These are phyloP conservation scores for Paratrypauchen microcephalus DNA, from an alignment of 2,797 vertebrate species.

Conservation along the genomic window DNA sequence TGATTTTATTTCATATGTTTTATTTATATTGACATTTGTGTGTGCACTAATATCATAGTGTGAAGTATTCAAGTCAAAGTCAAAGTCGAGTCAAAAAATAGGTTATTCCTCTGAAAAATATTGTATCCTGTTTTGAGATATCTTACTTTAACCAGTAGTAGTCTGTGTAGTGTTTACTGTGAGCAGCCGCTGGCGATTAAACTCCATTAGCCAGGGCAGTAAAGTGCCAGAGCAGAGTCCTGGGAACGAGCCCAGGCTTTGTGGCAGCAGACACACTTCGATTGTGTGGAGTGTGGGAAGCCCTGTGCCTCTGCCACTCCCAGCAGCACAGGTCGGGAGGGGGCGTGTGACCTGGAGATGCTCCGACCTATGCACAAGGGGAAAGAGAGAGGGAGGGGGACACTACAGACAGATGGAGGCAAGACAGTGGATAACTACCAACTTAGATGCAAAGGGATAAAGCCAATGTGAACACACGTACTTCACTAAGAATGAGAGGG, in stretches of 20 bases:
- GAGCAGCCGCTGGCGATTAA: constrained; percentile 5
- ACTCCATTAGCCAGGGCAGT: background rate
- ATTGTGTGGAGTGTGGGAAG: constrained; percentile 69
- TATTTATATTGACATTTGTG: no score
- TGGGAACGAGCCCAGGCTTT: constrained; percentile 27
- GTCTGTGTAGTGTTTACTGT: background rate
- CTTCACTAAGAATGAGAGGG: background rate
- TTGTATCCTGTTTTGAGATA: background rate
- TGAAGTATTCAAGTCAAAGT: no score
- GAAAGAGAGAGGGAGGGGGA: constrained; percentile 16
- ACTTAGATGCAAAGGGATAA: background rate
- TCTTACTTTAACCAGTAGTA: background rate
- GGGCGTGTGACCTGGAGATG: constrained; percentile 37
- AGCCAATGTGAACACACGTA: background rate
- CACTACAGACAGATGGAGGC: constrained; percentile 23
- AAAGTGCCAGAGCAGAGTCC: background rate
- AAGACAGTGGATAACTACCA: background rate
- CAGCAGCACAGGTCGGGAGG: constrained; percentile 37
- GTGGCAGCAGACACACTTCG: constrained; percentile 58
- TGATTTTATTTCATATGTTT: no score
- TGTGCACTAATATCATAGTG: no score
- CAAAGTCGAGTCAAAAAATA: no score
- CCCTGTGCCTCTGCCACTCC: constrained; percentile 55
- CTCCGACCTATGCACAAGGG: constrained; percentile 33
- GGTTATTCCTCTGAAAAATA: no score